phyloP scores from a whole-genome alignment of 2,113 vertebrate genomes.

The Pollimyrus isidori region DNA sequence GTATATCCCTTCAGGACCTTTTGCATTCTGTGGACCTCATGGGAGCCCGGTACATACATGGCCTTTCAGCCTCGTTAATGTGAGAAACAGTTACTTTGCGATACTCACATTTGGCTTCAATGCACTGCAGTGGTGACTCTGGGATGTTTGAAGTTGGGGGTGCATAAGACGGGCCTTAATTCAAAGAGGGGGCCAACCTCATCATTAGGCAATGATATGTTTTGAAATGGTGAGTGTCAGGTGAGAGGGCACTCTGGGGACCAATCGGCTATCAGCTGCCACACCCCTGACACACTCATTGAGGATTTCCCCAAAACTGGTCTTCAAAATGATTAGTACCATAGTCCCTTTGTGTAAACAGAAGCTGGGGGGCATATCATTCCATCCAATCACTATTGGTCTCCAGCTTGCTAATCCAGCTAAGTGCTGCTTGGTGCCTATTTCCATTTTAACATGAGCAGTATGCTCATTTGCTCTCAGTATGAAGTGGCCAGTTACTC shows the following conservation, averaged over 20 bases:
- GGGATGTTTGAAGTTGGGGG: background rate
- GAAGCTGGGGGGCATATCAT: background rate
- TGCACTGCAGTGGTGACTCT: background rate
- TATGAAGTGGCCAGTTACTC: background rate
- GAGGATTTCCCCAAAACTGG: background rate
- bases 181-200: background rate
- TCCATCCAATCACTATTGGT: background rate
- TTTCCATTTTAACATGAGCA: background rate
- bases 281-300: background rate
- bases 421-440: background rate
- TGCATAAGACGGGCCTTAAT: background rate
- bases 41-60: background rate
- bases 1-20: background rate
- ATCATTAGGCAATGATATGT: background rate
- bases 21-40: background rate
- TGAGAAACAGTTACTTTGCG: background rate
- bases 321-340: background rate
- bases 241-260: background rate
- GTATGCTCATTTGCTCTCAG: background rate
- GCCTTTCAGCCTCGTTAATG: background rate
- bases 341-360: background rate
- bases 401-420: background rate
- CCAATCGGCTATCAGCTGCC: background rate
- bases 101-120: background rate
- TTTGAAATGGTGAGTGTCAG: background rate